Base-by-base conservation (phyloP, 1,140 invertebrate species). In the Drosophila nikananu region DNA sequence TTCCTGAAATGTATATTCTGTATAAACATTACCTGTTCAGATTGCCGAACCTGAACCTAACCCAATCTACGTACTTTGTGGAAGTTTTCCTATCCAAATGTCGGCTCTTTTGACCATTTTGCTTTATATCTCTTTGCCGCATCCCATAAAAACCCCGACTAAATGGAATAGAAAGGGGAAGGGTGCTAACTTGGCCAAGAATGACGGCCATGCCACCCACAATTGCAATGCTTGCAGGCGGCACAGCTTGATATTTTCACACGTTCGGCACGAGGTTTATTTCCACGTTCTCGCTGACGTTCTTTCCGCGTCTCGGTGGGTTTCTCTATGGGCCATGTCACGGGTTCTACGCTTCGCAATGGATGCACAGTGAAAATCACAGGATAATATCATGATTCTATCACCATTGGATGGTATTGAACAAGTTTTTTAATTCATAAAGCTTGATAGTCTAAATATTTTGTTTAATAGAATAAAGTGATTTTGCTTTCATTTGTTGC, bases 241-340 rank as follows among this genome's bases (percentile, higher is more conserved):
- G 77, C 83, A 78, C 84, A 90, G 81, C 78, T 78, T 90, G 84
- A 76, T 27, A 41, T 60, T 64, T 89, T 89, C 84, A 76, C 84
- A 89, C 84, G 81, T 54, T 74, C 42, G 21, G 51, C 55, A 57
- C 62, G 62, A 30, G 37, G 35, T 73, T 72, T 73, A 44, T 70
- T 71, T 71, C 37, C 32, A 41, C 48, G 35, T 70, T 68, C 19
- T 23, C n/a, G 37, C 66, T 73, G 70, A 73, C 68, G 63, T 66
- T 67, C n/a, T 51, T 71, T 51, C 15, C 52, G 17, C 21, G 44
- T 37, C 44, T 72, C 70, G 35, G 48, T 54, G 37, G 62, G 27
- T 37, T 70, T 30, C 66, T 42, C 51, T 37, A 35, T 27, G 35
- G 44, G 30, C 61, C 66, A 54, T 77, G 51, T 72, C 80, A 81